Evolutionary conservation across 1,140 invertebrate species (phyloP), one percentile per base, ranked within the genome.

Genomic region (Tachypleus tridentatus): DNA sequence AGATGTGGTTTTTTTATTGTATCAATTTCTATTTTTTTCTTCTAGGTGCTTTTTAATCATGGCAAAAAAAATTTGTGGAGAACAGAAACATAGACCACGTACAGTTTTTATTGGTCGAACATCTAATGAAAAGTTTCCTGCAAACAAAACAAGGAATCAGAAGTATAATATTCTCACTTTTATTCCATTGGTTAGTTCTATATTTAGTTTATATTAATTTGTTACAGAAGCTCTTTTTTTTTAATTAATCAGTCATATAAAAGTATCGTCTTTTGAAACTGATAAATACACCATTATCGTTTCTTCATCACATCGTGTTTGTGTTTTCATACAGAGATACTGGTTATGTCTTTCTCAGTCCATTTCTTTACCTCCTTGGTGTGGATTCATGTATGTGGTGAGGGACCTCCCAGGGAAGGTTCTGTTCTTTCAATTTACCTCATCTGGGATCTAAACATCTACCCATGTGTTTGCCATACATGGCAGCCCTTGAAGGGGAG

Each of bases 131-230:
- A 89, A 91, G 74, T 96, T 88, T 80, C 92, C 96, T 57, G 84
- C 89, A 60, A 99, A 99, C 82, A 90, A 94, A 68, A 95, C 99
- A 67, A 84, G 92, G 70, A 99, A 99, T 83, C 96, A 97, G 80
- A 99, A 99, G 84, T 99, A 98, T 79, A 98, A 93, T 78, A 85
- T 98, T 70, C 85, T 99, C 68, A 95, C 95, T 74, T 99, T 99
- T 82, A 83, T 99, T 74, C 97, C 97, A 60, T 76, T 97, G 80
- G 97, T 98, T 79, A 76, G 76, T 68, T 47, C 9, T 6, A 71
- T 54, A 47, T 51, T 50, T 49, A 53, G 52, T 58, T 60, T 8
- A 8, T 7, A 54, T 54, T 54, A 54, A 56, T 56, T 4, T 50
- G 11, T 5, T 49, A 49, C 10, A 9, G 11, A 9, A 59, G 6